phyloP scores from a whole-genome alignment of 2,888 invertebrate species.

The Amiota minor region DNA sequence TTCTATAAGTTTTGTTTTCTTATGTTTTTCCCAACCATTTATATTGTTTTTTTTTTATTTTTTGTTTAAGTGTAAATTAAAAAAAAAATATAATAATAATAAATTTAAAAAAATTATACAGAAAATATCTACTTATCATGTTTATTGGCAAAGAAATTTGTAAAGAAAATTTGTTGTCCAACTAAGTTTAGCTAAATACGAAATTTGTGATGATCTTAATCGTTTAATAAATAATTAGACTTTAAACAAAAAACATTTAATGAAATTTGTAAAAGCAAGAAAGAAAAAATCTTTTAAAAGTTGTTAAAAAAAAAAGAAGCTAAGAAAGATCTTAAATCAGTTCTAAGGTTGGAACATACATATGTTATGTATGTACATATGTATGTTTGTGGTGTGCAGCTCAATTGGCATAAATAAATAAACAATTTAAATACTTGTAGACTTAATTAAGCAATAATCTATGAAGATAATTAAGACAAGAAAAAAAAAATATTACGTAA shows the following conservation, averaged over 20 bases:
- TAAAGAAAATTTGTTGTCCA: constrained; percentile 33
- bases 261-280: too few relatives aligned
- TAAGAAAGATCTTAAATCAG: too few relatives aligned
- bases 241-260: too few relatives aligned
- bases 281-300: too few relatives aligned
- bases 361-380: too few relatives aligned
- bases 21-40: neutral
- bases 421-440: constrained; percentile 14
- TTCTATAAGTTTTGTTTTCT: too few relatives aligned
- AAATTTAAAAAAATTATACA: constrained; percentile 32
- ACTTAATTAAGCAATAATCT: constrained; percentile 30
- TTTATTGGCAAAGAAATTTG: constrained; percentile 20
- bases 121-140: neutral
- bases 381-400: too few relatives aligned
- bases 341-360: too few relatives aligned
- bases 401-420: constrained; percentile 31
- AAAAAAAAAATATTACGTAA: constrained; percentile 46
- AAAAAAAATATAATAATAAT: constrained; percentile 24
- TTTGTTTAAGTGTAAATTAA: constrained; percentile 43
- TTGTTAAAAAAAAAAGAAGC: too few relatives aligned
- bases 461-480: constrained; percentile 17
- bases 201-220: constrained; percentile 55
- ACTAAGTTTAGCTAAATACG: constrained; percentile 41
- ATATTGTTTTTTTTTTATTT: neutral
- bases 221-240: too few relatives aligned